Evolutionary conservation across 2,113 vertebrate species (phyloP), one percentile per base, ranked within the genome.

Genomic region (Gnathonemus echidnorhynchus): DNA sequence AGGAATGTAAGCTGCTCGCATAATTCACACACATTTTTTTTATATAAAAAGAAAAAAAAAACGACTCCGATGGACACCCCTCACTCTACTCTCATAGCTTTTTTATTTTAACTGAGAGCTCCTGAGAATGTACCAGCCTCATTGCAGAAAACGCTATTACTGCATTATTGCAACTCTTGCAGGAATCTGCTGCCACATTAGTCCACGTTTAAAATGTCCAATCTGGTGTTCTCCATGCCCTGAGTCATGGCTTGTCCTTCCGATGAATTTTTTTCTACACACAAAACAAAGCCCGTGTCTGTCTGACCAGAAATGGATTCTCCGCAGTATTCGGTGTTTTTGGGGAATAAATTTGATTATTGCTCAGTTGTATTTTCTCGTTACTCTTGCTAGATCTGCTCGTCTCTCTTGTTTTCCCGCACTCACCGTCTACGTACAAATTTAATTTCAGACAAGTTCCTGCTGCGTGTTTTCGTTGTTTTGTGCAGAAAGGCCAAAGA

Each of bases 401-500:
- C 35, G 1, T 80, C 74, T 77, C 31, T 35, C 70, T 39, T n/a
- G 31, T 77, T 21, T 35, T 42, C 17, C 31, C 35, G 3, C 35
- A 19, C 74, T 80, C 35, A 19, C 31, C 31, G 17, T 80, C 10
- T 35, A 21, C 35, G 6, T 42, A 1, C 74, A 42, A 80, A 42
- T 80, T 74, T 19, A 19, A 80, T 80, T 42, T 42, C 35, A 7
- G 31, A 17, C 35, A 2, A 19, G 6, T 42, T 70, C 62, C 27
- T 4, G 10, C 24, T 45, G n/a, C n/a, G 13, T 21, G 50, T 56
- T 52, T 87, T 35, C 48, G 13, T 56, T 53, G 86, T 53, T 31
- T 27, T 86, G 46, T 86, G 84, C 84, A 80, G 13, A 86, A 50
- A 50, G 86, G 50, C 86, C 86, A 56, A 87, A 87, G 86, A 87